phyloP scores from a whole-genome alignment of 2,797 vertebrate genomes.

The Coccyzus lansbergi region DNA sequence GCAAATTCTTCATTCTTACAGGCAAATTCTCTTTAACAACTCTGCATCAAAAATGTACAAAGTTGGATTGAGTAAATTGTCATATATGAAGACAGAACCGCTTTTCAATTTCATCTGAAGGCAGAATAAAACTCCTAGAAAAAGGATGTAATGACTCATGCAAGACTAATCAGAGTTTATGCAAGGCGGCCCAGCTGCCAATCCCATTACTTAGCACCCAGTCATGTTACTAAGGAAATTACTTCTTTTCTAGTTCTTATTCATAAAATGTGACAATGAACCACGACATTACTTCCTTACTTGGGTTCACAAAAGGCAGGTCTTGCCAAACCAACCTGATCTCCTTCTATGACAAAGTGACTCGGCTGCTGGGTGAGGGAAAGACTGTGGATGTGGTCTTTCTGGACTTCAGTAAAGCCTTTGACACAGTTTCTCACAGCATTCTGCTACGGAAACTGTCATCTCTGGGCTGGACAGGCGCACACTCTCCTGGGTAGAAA shows the following conservation, averaged over 20 bases:
- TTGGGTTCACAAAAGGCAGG: too few species aligned
- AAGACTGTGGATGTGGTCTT: too few species aligned
- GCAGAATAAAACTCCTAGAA: background rate
- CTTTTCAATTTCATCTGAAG: background rate
- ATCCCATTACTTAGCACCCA: constrained; percentile 21
- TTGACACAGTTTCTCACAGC: too few species aligned
- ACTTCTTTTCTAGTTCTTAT: constrained; percentile 6
- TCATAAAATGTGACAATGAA: constrained; percentile 33
- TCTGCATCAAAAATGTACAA: background rate
- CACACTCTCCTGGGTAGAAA: too few species aligned
- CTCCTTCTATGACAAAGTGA: too few species aligned
- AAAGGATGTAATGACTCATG: constrained; percentile 66
- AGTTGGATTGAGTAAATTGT: background rate
- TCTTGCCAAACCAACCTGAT: too few species aligned
- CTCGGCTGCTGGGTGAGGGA: too few species aligned
- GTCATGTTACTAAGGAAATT: constrained; percentile 48
- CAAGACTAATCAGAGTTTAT: constrained; percentile 4
- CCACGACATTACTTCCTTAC: constrained; percentile 14
- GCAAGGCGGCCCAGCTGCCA: constrained; percentile 45
- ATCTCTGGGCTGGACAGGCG: too few species aligned
- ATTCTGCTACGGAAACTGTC: too few species aligned
- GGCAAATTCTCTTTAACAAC: background rate
- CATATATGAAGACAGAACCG: background rate
- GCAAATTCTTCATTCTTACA: background rate
- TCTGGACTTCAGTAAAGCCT: too few species aligned